These are phyloP conservation scores for human (Homo sapiens) DNA, from an alignment of 2,113 vertebrate genomes.

Conservation along the genomic window DNA sequence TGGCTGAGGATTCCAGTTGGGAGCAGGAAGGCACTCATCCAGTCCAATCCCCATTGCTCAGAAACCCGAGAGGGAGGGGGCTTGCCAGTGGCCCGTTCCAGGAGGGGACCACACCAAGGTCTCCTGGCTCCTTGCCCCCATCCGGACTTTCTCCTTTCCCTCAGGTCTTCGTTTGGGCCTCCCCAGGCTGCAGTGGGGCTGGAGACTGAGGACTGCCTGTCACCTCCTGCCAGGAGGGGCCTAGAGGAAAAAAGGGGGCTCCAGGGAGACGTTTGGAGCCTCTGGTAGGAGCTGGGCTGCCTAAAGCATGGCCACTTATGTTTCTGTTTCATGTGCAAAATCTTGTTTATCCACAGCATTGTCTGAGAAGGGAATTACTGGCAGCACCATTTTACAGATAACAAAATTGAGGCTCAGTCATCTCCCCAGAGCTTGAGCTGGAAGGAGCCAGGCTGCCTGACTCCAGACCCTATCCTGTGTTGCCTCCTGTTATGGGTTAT, in stretches of 20 bases:
- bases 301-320: not conserved
- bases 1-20: not conserved
- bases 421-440: not conserved
- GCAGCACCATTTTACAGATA: not conserved
- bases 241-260: not conserved
- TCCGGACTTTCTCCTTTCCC: constrained; percentile 61
- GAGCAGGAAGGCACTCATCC: not conserved
- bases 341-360: not conserved
- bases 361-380: not conserved
- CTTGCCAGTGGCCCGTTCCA: not conserved
- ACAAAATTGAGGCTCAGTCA: not conserved
- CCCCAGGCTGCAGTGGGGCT: not conserved
- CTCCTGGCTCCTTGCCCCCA: not conserved
- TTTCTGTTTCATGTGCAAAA: not conserved
- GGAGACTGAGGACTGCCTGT: not conserved
- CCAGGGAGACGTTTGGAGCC: not conserved
- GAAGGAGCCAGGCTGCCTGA: not conserved
- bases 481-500: not conserved
- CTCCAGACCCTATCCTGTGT: not conserved
- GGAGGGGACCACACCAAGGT: not conserved
- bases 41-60: not conserved
- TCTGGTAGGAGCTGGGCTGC: no score
- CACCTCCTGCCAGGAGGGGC: not conserved
- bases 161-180: constrained; percentile 55
- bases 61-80: not conserved